A percentile compares a stretch with the other conserved stretches of the same genome.
phyloP scores from a whole-genome alignment of 2,888 invertebrate genomes.

The Monochamus alternatus region DNA sequence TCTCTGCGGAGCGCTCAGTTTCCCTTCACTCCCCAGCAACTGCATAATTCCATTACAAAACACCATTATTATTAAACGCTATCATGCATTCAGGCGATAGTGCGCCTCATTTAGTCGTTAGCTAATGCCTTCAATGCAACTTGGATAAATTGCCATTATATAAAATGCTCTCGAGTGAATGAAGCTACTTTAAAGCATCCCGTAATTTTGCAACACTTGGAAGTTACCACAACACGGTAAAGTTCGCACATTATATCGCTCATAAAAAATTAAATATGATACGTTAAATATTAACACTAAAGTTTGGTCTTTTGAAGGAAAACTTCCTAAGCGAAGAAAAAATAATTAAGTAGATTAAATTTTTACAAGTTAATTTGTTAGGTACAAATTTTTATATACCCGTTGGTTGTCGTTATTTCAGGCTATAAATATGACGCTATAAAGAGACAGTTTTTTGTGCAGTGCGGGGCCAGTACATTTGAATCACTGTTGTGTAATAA shows the following conservation, averaged over 20 bases:
- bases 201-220: background rate
- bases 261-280: background rate
- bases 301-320: no score
- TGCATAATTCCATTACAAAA: background rate
- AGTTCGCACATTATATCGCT: background rate
- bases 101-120: background rate
- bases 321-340: no score
- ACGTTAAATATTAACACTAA: background rate
- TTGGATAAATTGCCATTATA: background rate
- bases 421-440: no score
- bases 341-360: no score
- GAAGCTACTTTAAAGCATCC: background rate
- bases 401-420: no score
- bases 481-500: no score
- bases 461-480: no score
- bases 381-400: no score
- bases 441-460: no score
- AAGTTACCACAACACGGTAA: background rate
- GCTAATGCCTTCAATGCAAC: background rate
- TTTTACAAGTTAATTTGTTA: no score
- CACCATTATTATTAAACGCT: background rate
- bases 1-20: no score
- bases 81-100: background rate
- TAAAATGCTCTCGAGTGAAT: background rate
- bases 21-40: background rate